These are phyloP conservation scores for Wasmannia auropunctata DNA, from an alignment of 1,140 invertebrate species.

Conservation along the genomic window DNA sequence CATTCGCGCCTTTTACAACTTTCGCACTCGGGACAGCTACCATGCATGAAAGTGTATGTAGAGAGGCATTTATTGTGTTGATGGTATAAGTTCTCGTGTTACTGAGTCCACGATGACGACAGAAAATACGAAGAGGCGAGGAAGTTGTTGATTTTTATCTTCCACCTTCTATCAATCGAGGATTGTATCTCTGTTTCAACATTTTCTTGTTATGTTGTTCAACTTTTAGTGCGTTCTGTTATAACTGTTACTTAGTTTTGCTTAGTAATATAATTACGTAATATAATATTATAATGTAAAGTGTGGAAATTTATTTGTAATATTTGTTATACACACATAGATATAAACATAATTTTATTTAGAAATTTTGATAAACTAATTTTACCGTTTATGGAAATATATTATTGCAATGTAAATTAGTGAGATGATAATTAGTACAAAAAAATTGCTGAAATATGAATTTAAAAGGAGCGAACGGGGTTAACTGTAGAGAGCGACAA, in stretches of 20 bases:
- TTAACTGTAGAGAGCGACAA: not conserved
- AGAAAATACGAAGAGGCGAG: conserved; percentile 1
- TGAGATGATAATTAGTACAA: not conserved
- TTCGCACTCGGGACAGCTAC: conserved; percentile 55
- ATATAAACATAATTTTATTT: not conserved
- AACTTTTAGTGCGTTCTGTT: not conserved
- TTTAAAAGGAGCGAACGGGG: not conserved
- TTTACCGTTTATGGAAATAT: not conserved
- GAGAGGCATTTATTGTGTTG: not conserved
- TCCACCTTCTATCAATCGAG: not conserved
- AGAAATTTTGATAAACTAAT: not conserved
- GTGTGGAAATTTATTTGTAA: not conserved
- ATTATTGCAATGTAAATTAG: not conserved
- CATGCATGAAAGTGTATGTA: not conserved
- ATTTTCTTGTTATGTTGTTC: not conserved
- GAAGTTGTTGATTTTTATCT: not conserved
- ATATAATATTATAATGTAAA: not conserved
- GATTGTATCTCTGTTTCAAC: not conserved
- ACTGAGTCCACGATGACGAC: conserved; percentile 6
- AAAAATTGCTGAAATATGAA: not conserved
- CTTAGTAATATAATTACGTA: not conserved
- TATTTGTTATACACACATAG: not conserved
- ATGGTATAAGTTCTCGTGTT: conserved; percentile 16
- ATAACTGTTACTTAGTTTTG: not conserved
- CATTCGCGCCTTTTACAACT: conserved; percentile 76